Percentiles rank a stretch among this genome's conserved stretches.
phyloP scores from a whole-genome alignment of 2,888 invertebrate genomes.

The Adelognathus sp. region DNA sequence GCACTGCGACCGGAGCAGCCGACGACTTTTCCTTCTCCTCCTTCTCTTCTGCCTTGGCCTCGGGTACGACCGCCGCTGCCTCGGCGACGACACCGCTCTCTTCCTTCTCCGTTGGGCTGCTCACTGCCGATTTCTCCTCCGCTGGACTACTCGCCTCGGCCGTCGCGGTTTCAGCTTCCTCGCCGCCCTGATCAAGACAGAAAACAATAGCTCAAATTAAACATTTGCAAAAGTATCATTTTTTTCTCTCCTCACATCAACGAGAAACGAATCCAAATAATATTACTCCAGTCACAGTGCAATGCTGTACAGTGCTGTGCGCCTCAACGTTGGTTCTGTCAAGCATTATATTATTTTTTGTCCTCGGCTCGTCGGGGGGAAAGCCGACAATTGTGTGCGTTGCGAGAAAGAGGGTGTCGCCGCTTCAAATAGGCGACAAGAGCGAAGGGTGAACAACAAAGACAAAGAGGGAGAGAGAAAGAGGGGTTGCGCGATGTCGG shows the following conservation, averaged over 20 bases:
- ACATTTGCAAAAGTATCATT: constrained; percentile 9
- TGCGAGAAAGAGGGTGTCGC: constrained; percentile 36
- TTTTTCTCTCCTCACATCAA: constrained; percentile 25
- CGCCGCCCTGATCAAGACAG: constrained; percentile 74
- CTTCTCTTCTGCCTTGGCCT: constrained; percentile 63
- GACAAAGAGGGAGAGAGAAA: constrained; percentile 40
- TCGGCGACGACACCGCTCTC: constrained; percentile 51
- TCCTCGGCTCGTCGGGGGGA: constrained; percentile 58
- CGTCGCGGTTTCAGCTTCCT: constrained; percentile 71
- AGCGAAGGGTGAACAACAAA: constrained; percentile 50
- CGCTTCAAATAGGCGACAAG: constrained; percentile 60
- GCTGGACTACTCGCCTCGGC: constrained; percentile 67
- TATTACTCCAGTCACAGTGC: constrained; percentile 40
- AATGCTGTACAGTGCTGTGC: constrained; percentile 17
- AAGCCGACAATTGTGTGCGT: constrained; percentile 55
- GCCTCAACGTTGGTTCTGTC: constrained; percentile 61
- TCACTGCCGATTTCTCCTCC: constrained; percentile 73
- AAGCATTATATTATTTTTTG: constrained; percentile 68
- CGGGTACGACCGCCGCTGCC: constrained; percentile 38
- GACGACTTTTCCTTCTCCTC: constrained; percentile 57
- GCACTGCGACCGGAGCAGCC: constrained; percentile 25
- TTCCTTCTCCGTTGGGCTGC: constrained; percentile 74
- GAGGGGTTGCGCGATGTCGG: constrained; percentile 29
- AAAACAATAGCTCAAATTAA: not conserved
- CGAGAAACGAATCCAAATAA: not conserved